Evolutionary conservation across 2,888 invertebrate species (phyloP), one percentile per base, ranked within the genome.

Genomic region (Napeogenes sylphis): DNA sequence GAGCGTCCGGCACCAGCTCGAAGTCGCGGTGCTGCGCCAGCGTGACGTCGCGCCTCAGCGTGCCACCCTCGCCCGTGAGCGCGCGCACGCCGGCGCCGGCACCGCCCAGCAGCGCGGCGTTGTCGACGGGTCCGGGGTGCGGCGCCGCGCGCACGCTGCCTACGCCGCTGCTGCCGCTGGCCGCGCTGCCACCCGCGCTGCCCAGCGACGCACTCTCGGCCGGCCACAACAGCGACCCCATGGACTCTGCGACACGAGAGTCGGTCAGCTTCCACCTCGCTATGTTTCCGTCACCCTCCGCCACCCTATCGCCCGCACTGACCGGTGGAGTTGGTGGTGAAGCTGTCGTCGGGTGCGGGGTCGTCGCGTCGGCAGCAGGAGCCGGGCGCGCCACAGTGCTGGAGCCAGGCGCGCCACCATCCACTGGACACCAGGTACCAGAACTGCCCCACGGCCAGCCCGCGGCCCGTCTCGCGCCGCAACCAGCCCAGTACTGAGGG

Each of bases 1-100:
- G 87, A 55, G 95, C 94, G 77, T 96, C 96, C 2, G 97, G 97
- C 58, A 97, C 92, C 56, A 97, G 89, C 86, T 96, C 95, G 88
- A 96, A 98, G 91, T 98, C 97, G 64, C 94, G 91, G 70, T 94
- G 94, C 78, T 95, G 94, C n/a, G 93, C 92, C 63, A 97, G 87
- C 47, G 95, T 93, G 35, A 93, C 92, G 83, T 95, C 95, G 47
- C 93, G 91, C 69, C 95, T 94, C 66, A 98, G 88, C 75, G 94
- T 93, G 0, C 97, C 97, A 68, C 97, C 97, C 90, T 98, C 98
- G 59, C 96, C 96, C 3, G 97, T 98, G 69, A 97, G 87, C 1
- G 95, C 94, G 54, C 93, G 92, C 30, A 94, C 93, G 81, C 81
- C 62, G 69, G 54, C 56, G 51, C 32, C 84, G 75, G 92, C 92